Evolutionary conservation across 2,888 invertebrate species (phyloP).

Genomic region (Acleris holmiana): DNA sequence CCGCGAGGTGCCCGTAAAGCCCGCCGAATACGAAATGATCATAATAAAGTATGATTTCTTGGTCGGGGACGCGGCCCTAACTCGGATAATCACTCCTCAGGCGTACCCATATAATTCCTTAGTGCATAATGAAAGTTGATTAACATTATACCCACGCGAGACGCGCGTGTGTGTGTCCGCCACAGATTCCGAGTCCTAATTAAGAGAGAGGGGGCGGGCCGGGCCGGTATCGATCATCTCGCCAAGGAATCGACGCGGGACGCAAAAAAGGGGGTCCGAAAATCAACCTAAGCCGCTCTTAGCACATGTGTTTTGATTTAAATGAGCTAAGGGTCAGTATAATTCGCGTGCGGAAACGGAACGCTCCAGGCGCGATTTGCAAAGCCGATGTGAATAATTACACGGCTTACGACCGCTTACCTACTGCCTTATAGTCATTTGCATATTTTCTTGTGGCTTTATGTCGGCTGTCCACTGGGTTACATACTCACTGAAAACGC

Average conservation of each 20-base stretch:
- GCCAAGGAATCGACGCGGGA: constrained; percentile 83
- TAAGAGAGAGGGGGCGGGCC: constrained; percentile 88
- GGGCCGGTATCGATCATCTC: constrained; percentile 83
- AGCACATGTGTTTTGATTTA: constrained; percentile 84
- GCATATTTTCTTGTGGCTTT: constrained; percentile 83
- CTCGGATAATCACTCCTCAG: constrained; percentile 83
- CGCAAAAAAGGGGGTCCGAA: constrained; percentile 82
- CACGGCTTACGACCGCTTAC: constrained; percentile 82
- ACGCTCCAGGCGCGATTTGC: constrained; percentile 79
- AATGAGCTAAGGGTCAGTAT: constrained; percentile 81
- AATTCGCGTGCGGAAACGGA: constrained; percentile 75
- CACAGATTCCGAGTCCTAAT: constrained; percentile 94
- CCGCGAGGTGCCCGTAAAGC: constrained; percentile 72
- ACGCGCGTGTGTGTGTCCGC: constrained; percentile 88
- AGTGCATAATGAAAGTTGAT: constrained; percentile 85
- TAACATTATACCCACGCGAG: constrained; percentile 73
- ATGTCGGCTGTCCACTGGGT: constrained; percentile 57
- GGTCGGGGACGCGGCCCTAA: constrained; percentile 77
- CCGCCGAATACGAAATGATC: constrained; percentile 71
- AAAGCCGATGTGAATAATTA: constrained; percentile 84
- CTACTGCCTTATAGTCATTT: constrained; percentile 83
- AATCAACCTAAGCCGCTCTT: constrained; percentile 81
- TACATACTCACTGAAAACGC: constrained; percentile 37
- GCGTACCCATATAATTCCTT: constrained; percentile 84
- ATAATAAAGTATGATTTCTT: constrained; percentile 84